Conservation (phyloP, 1,140 invertebrate genomes). For the Leucophenga varia region DNA sequence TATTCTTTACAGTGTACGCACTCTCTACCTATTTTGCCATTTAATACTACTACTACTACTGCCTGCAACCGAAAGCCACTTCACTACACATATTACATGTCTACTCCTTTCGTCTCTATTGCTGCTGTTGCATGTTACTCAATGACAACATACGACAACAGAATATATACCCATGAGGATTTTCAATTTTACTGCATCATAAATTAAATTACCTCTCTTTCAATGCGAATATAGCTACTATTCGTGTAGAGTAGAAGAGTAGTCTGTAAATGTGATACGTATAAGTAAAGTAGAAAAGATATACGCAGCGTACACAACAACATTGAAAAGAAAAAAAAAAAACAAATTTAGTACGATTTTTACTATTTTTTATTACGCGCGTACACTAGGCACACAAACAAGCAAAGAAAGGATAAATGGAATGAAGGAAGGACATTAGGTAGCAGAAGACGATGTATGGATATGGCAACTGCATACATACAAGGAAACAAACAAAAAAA, state of each 20-base stretch:
- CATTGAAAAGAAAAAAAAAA: too few relatives aligned
- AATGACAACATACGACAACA: conserved; percentile 15
- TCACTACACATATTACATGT: conserved; percentile 1
- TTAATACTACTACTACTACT: conserved; percentile 5
- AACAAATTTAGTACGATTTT: conserved; percentile 33
- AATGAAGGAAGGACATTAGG: too few relatives aligned
- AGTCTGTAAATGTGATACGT: conserved; percentile 17
- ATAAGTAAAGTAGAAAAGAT: too few relatives aligned
- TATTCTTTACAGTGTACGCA: too few relatives aligned
- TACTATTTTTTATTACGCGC: conserved; percentile 48
- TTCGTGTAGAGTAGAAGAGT: too few relatives aligned
- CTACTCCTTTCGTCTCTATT: too few relatives aligned
- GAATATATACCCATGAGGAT: conserved; percentile 26
- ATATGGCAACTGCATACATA: too few relatives aligned
- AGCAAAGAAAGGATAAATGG: too few relatives aligned
- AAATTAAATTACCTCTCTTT: conserved; percentile 55
- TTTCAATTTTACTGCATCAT: conserved; percentile 56
- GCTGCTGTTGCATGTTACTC: conserved; percentile 37
- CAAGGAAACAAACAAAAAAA: conserved; percentile 18
- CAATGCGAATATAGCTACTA: conserved; percentile 39
- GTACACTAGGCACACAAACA: too few relatives aligned
- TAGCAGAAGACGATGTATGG: too few relatives aligned
- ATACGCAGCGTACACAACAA: too few relatives aligned
- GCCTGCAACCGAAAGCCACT: conserved; percentile 22
- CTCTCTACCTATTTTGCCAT: too few relatives aligned